Evolutionary conservation across 2,797 vertebrate species (phyloP).

Genomic region (Trachops cirrhosus): DNA sequence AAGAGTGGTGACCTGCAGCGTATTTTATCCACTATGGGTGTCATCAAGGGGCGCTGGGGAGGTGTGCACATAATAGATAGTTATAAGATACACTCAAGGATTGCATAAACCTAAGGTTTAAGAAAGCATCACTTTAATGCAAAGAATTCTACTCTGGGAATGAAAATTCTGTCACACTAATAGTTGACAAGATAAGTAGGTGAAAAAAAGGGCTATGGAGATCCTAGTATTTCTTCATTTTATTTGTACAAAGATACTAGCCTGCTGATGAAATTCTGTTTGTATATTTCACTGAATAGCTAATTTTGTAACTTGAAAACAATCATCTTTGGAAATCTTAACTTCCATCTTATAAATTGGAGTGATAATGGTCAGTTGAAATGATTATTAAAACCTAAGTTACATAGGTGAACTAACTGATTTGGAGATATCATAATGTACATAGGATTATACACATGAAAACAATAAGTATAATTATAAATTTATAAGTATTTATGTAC

Average conservation of each 20-base stretch:
- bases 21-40: neutral
- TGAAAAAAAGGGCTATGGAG: neutral
- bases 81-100: neutral
- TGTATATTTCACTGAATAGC: neutral
- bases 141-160: neutral
- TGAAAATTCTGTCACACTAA: neutral
- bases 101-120: neutral
- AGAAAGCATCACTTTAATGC: neutral
- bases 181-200: neutral
- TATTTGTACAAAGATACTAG: neutral
- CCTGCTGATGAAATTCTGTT: neutral
- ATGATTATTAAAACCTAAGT: neutral
- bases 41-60: neutral
- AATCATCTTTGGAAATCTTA: neutral
- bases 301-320: neutral
- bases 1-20: neutral
- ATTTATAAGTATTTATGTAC: neutral
- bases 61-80: neutral
- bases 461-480: neutral
- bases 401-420: neutral
- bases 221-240: neutral
- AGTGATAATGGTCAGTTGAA: neutral
- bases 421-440: neutral
- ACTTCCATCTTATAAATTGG: neutral
- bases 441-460: neutral